Base-by-base conservation (phyloP, 2,888 invertebrate genomes). In the Fabriciana adippe region DNA sequence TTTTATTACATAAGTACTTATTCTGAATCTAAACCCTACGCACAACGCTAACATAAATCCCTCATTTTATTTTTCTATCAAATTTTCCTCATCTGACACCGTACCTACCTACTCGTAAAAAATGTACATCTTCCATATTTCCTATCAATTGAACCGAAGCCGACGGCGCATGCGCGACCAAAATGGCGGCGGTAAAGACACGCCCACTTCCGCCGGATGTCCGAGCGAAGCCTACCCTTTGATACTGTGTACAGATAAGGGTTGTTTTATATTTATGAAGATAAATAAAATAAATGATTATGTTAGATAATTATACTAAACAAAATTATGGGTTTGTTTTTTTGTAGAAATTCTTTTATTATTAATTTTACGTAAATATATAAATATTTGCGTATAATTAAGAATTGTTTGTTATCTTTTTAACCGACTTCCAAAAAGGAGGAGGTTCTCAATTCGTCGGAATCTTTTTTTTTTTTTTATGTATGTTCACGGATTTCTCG, bases 171-270 rank as follows among this genome's bases (percentile, higher is more conserved):
- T 83, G 83, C 81, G 88, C 84, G 83, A 76, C 74, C 86, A 89
- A 89, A 75, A 89, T 89, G 89, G 89, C 89, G 85, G 79, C 85
- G 68, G 69, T 62, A 50, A 68, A 63, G 81, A 81, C 69, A 88
- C 90, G 85, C 90, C 91, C 79, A 80, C 84, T 87, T 90, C 90
- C 90, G 89, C 81, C 90, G 90, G 90, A 91, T 78, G 81, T 90
- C 87, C 88, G 83, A 67, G 73, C 71, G 73, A 75, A 78, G 75
- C 81, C 79, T 76, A 79, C 80, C 77, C 76, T 74, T 73, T 68
- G 50, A 64, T 48, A 55, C 41, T 14, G 15, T 35, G 21, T 55
- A 45, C 26, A 8, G 60, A 48, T 54, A 53, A 48, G 63, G 62
- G 61, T 53, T 5, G 61, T 61, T 35, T 15, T 61, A 59, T 35